A percentile compares a stretch with the other conserved stretches of the same genome.
These are phyloP conservation scores for Platerodrilus igneus DNA, from an alignment of 2,888 invertebrate genomes.

Conservation along the genomic window DNA sequence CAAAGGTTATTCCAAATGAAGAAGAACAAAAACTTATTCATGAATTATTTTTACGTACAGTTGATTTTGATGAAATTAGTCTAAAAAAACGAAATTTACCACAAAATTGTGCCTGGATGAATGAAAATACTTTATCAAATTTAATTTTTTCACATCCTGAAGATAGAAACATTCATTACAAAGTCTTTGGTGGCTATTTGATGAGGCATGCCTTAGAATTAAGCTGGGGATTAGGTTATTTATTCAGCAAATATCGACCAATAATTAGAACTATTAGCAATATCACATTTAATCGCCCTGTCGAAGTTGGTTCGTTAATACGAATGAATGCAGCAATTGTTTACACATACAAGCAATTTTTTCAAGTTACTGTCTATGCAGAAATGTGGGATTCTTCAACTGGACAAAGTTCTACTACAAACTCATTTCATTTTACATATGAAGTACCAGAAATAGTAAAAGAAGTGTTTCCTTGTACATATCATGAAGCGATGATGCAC, in stretches of 20 bases:
- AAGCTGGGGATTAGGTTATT: slow-evolving; percentile 60
- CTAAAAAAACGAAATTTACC: slow-evolving; percentile 52
- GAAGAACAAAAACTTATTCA: slow-evolving; percentile 65
- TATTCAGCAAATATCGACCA: slow-evolving; percentile 57
- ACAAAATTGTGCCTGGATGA: slow-evolving; percentile 61
- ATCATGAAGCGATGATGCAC: slow-evolving; percentile 63
- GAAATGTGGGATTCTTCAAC: slow-evolving; percentile 59
- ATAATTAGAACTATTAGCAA: slow-evolving; percentile 62
- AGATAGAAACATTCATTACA: slow-evolving; percentile 69
- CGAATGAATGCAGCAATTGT: slow-evolving; percentile 63
- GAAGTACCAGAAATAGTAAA: slow-evolving; percentile 49
- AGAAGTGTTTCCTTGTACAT: slow-evolving; percentile 59
- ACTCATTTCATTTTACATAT: slow-evolving; percentile 69
- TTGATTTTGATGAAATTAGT: slow-evolving; percentile 51
- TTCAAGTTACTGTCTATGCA: slow-evolving; percentile 65
- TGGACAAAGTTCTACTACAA: slow-evolving; percentile 58
- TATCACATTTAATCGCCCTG: slow-evolving; percentile 65
- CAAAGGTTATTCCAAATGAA: slow-evolving; percentile 59
- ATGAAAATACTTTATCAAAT: slow-evolving; percentile 56
- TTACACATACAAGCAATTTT: slow-evolving; percentile 48
- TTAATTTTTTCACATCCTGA: slow-evolving; percentile 58
- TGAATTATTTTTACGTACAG: slow-evolving; percentile 58
- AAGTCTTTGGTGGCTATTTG: slow-evolving; percentile 72
- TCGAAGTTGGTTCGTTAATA: slow-evolving; percentile 66
- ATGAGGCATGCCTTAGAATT: slow-evolving; percentile 73